These are phyloP conservation scores for Anoncus sp. DNA, from an alignment of 2,888 invertebrate genomes.

Conservation along the genomic window DNA sequence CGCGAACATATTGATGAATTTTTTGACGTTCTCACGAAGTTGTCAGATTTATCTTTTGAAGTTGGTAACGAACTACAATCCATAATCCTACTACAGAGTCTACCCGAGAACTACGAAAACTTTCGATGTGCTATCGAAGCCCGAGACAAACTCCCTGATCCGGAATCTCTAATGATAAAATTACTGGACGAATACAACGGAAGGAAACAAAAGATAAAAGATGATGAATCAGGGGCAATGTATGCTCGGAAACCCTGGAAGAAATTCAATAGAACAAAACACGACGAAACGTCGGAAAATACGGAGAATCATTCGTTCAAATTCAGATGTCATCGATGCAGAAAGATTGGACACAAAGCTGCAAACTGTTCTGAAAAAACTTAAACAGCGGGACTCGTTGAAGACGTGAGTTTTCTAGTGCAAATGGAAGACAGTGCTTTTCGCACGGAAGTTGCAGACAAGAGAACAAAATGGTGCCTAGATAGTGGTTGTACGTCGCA, in stretches of 20 bases:
- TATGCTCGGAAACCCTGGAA: constrained; percentile 40
- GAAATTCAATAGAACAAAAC: too few relatives aligned
- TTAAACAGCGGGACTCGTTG: too few relatives aligned
- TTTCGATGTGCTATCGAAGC: constrained; percentile 62
- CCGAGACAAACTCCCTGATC: constrained; percentile 62
- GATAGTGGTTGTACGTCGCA: too few relatives aligned
- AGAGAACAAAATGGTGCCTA: too few relatives aligned
- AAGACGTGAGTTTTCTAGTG: too few relatives aligned
- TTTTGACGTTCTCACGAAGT: constrained; percentile 76
- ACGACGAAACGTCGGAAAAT: constrained; percentile 25
- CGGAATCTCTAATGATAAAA: constrained; percentile 62
- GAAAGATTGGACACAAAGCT: constrained; percentile 49
- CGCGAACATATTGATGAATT: constrained; percentile 75
- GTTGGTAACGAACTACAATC: too few relatives aligned
- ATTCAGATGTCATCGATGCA: constrained; percentile 26
- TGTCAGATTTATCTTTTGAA: constrained; percentile 75
- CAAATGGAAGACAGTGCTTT: too few relatives aligned
- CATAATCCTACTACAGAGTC: too few relatives aligned
- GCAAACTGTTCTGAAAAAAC: constrained; percentile 27
- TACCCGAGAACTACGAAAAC: constrained; percentile 53
- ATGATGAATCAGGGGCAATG: constrained; percentile 48
- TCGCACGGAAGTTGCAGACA: too few relatives aligned
- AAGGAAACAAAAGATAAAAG: constrained; percentile 37
- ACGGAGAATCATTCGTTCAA: constrained; percentile 23
- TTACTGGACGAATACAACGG: constrained; percentile 63